These are phyloP conservation scores for Rhinoptilus africanus DNA, from an alignment of 2,113 vertebrate genomes.

Conservation along the genomic window DNA sequence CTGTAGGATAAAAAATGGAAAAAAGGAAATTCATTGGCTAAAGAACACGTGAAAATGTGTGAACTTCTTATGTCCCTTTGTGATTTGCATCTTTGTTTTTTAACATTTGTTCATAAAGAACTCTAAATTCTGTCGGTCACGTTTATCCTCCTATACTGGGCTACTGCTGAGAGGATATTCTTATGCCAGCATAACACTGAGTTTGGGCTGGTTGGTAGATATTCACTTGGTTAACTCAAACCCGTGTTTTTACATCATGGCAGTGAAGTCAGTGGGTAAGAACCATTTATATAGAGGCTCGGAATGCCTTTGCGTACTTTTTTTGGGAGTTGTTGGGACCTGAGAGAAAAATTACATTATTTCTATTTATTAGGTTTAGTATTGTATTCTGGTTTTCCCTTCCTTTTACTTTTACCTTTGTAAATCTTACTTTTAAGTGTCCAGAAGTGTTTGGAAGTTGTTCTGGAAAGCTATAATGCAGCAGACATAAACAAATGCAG, in stretches of 20 bases:
- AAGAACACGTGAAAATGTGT: not conserved
- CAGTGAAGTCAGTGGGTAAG: not conserved
- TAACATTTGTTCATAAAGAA: not conserved
- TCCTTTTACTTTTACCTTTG: not conserved
- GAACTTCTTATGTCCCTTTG: not conserved
- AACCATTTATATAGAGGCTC: not conserved
- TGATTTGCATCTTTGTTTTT: not conserved
- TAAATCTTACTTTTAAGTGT: not conserved
- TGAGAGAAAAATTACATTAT: not conserved
- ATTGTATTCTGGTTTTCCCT: not conserved
- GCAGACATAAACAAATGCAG: not conserved
- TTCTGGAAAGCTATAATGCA: not conserved
- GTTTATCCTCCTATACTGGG: not conserved
- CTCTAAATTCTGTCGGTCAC: not conserved
- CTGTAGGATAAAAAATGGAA: not conserved
- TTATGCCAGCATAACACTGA: not conserved
- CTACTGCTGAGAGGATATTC: not conserved
- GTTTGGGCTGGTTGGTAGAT: not conserved
- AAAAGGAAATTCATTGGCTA: not conserved
- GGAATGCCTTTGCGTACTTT: not conserved
- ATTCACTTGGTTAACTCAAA: not conserved
- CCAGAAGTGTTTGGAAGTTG: not conserved
- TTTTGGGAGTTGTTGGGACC: not conserved
- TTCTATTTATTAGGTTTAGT: not conserved
- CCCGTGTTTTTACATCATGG: not conserved